Conservation (phyloP, 2,797 vertebrate species). For the Lepidocolaptes lacrymiger region DNA sequence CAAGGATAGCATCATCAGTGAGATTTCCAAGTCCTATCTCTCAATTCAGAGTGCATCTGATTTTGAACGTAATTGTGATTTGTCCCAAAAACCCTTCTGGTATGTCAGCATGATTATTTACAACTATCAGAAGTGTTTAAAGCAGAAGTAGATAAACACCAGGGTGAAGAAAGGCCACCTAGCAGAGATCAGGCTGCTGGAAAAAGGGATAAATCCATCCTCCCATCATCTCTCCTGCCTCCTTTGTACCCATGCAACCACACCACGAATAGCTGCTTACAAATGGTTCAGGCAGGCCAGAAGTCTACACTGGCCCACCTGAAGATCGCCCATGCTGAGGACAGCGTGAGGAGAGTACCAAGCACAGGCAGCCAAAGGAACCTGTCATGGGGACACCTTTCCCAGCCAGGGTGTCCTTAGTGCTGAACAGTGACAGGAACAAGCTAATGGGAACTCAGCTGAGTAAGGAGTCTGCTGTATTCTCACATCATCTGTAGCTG, state of each 20-base stretch:
- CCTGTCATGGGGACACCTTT: rapidly evolving
- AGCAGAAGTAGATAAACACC: not conserved
- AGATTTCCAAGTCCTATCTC: not conserved
- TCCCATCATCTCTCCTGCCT: not conserved
- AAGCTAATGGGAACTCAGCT: not conserved
- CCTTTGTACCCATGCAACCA: not conserved
- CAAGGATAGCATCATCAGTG: not conserved
- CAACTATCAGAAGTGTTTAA: not conserved
- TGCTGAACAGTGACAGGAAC: not conserved
- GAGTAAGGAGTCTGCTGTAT: not conserved
- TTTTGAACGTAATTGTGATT: not conserved
- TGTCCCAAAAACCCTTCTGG: not conserved
- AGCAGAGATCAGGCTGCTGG: not conserved
- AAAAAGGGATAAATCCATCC: not conserved
- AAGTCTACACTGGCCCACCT: not conserved
- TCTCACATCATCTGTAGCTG: not conserved
- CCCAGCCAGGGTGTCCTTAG: not conserved
- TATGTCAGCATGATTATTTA: not conserved
- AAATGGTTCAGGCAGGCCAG: not conserved
- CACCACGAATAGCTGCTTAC: not conserved
- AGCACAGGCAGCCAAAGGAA: not conserved
- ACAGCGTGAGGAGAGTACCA: not conserved
- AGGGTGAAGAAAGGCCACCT: not conserved
- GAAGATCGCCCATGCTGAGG: not conserved
- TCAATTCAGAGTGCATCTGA: not conserved